phyloP scores from a whole-genome alignment of 2,113 vertebrate species.

The Etheostoma spectabile region DNA sequence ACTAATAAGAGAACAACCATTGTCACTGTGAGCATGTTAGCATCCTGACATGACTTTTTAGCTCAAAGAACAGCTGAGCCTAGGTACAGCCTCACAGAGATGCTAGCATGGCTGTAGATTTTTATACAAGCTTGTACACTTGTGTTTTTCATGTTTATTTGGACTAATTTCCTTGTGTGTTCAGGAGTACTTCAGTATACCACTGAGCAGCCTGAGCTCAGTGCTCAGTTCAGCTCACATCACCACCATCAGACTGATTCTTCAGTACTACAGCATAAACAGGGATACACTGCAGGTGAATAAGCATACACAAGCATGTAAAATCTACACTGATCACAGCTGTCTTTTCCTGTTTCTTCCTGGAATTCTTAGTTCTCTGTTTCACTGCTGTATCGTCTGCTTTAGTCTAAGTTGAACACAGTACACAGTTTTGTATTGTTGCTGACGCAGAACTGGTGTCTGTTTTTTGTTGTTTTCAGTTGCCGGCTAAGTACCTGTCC shows the following conservation, averaged over 20 bases:
- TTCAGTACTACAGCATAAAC: constrained; percentile 79
- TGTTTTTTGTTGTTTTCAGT: constrained; percentile 64
- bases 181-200: constrained; percentile 84
- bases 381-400: not conserved
- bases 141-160: not conserved
- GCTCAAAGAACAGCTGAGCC: not conserved
- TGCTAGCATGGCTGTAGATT: not conserved
- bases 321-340: not conserved
- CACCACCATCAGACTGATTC: constrained; percentile 77
- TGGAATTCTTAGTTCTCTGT: not conserved
- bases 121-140: not conserved
- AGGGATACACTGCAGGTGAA: constrained; percentile 75
- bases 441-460: not conserved
- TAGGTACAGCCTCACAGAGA: not conserved
- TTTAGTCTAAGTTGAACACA: not conserved
- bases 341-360: not conserved
- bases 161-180: not conserved
- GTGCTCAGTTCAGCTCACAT: constrained; percentile 76
- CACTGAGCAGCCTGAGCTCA: constrained; percentile 56
- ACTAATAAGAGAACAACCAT: not conserved
- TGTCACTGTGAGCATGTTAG: not conserved
- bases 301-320: not conserved
- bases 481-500: constrained; percentile 74
- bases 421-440: not conserved
- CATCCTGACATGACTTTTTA: not conserved